Evolutionary conservation across 2,888 invertebrate species (phyloP).

Genomic region (Melipona bicolor): DNA sequence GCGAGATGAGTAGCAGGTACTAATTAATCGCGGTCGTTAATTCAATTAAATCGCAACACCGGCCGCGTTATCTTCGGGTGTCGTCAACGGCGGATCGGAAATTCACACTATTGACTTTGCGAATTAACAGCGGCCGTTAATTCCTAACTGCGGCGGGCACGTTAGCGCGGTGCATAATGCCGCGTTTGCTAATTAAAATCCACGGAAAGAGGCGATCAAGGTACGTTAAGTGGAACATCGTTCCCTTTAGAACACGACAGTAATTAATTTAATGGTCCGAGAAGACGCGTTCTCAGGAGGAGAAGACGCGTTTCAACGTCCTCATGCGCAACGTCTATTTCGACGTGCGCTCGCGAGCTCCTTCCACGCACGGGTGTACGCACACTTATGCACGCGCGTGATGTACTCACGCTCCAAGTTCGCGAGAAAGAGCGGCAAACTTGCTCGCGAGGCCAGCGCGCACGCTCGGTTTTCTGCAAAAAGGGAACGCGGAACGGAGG

Average conservation of each 20-base stretch:
- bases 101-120: slow-evolving; percentile 57
- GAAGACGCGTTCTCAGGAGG: slow-evolving; percentile 13
- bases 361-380: too few species aligned
- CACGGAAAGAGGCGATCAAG: slow-evolving; percentile 48
- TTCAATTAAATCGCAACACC: slow-evolving; percentile 19
- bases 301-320: not conserved
- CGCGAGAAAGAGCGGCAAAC: too few species aligned
- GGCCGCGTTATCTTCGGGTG: slow-evolving; percentile 10
- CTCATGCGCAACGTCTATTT: not conserved
- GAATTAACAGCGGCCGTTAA: slow-evolving; percentile 42
- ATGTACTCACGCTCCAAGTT: too few species aligned
- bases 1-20: not conserved
- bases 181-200: slow-evolving; percentile 54
- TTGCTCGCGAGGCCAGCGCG: not conserved
- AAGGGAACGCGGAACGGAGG: slow-evolving; percentile 44
- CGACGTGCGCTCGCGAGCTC: not conserved
- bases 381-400: too few species aligned
- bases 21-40: slow-evolving; percentile 45
- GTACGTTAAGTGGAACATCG: slow-evolving; percentile 53
- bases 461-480: slow-evolving; percentile 33
- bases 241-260: slow-evolving; percentile 46
- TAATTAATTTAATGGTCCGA: slow-evolving; percentile 48
- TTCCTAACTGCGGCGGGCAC: slow-evolving; percentile 26
- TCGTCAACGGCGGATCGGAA: slow-evolving; percentile 27
- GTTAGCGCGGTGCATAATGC: slow-evolving; percentile 47